Evolutionary conservation across 92 coral and sea anemone species (phyloP).

Genomic region (Meandrina meandrites): DNA sequence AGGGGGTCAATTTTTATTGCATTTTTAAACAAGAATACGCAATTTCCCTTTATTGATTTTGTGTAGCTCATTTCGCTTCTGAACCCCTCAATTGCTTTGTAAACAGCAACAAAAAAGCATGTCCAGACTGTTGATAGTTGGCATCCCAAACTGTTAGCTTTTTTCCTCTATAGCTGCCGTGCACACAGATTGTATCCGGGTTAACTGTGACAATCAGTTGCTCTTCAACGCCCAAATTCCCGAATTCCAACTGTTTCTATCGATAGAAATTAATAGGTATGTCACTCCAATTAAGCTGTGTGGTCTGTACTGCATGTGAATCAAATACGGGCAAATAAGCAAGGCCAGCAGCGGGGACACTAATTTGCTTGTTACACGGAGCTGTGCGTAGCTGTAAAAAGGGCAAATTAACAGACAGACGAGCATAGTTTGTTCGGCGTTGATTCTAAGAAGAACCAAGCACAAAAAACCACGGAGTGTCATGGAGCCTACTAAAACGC

Average conservation of each 20-base stretch:
- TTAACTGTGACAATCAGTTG: background rate
- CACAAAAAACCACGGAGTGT: background rate
- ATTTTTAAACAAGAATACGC: background rate
- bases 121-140: too few relatives aligned
- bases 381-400: slow-evolving; percentile 1
- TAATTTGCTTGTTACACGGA: background rate
- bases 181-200: background rate
- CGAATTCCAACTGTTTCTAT: background rate
- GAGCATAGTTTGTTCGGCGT: background rate
- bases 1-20: background rate
- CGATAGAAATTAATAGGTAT: background rate
- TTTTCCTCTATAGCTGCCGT: background rate
- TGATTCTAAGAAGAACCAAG: background rate
- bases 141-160: background rate
- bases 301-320: background rate
- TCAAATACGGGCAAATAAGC: background rate
- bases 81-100: background rate
- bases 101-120: background rate
- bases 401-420: slow-evolving; percentile 1
- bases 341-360: background rate
- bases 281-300: background rate
- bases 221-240: background rate
- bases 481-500: background rate
- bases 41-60: background rate
- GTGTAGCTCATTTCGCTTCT: background rate